Evolutionary conservation across 1,140 invertebrate genomes (phyloP).

Genomic region (Heliconius hewitsoni): DNA sequence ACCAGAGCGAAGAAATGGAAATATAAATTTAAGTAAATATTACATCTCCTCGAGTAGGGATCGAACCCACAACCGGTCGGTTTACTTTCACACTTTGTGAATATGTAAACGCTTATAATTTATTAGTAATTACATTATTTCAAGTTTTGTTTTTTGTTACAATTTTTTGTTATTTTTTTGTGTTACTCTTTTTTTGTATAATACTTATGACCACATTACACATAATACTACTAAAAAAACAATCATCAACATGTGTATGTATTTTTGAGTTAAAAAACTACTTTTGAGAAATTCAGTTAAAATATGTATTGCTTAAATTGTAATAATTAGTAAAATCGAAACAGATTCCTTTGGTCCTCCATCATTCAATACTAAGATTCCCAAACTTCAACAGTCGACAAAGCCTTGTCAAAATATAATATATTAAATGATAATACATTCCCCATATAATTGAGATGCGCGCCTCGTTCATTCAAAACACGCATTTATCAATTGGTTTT

Average conservation of each 20-base stretch:
- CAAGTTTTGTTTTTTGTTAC: background rate
- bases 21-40: background rate
- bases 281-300: background rate
- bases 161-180: background rate
- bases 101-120: background rate
- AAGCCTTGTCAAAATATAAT: conserved; percentile 21
- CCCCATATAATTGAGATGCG: conserved; percentile 55
- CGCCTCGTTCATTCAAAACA: conserved; percentile 47
- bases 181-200: background rate
- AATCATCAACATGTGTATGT: background rate
- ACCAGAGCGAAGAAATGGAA: no score
- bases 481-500: conserved; percentile 66
- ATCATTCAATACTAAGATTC: background rate
- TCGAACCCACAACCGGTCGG: no score
- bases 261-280: background rate
- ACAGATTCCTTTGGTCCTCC: background rate
- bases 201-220: background rate
- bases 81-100: background rate
- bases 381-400: background rate
- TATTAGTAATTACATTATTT: background rate
- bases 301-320: background rate
- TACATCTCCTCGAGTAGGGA: no score
- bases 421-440: conserved; percentile 38
- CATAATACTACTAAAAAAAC: background rate
- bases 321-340: background rate